These are phyloP conservation scores for Threskiornis aethiopicus DNA, from an alignment of 2,797 vertebrate genomes.

Conservation along the genomic window DNA sequence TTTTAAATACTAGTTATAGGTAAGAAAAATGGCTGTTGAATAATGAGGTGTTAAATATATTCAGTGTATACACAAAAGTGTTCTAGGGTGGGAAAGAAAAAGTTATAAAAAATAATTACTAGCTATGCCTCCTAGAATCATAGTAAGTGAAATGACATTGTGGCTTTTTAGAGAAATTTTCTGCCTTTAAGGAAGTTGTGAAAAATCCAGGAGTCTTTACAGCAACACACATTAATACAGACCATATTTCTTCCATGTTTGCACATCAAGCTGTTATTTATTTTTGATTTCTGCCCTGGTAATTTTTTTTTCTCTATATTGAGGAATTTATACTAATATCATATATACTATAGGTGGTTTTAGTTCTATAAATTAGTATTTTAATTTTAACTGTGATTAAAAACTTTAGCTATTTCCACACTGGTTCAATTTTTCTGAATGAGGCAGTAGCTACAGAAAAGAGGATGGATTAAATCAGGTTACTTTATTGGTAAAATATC, in stretches of 20 bases:
- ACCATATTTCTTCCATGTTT: background rate
- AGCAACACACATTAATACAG: background rate
- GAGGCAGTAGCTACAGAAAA: background rate
- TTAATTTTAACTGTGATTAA: background rate
- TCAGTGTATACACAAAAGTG: background rate
- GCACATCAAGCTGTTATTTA: background rate
- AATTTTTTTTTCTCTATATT: background rate
- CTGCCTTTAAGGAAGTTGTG: background rate
- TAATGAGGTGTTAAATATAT: background rate
- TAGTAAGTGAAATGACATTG: background rate
- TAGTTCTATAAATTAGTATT: background rate
- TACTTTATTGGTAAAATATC: background rate
- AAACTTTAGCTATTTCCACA: background rate
- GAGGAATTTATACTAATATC: background rate
- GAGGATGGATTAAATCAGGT: background rate
- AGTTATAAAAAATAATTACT: slow-evolving; percentile 33
- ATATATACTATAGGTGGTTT: background rate
- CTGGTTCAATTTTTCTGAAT: background rate
- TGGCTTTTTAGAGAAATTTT: background rate
- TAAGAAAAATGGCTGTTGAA: background rate
- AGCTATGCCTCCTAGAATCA: background rate
- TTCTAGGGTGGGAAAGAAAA: background rate
- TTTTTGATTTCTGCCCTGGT: background rate
- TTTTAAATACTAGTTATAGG: slow-evolving; percentile 17
- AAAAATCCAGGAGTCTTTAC: background rate